A percentile compares a stretch with the other conserved stretches of the same genome.
Conservation (phyloP, 2,888 invertebrate species). For the Perizoma flavofasciatum region DNA sequence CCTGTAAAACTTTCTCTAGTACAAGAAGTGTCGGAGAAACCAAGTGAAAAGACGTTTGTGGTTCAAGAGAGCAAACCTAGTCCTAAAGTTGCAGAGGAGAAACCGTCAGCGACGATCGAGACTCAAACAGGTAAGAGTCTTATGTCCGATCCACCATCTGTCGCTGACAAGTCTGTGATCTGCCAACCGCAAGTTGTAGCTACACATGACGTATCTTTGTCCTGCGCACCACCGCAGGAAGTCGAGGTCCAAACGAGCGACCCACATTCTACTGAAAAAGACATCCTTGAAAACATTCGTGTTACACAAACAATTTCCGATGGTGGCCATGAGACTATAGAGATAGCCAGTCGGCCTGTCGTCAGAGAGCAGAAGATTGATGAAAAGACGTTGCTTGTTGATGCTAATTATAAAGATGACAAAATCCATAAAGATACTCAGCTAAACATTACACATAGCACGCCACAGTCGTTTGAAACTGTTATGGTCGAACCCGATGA, state of each 20-base stretch:
- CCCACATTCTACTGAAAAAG: constrained; percentile 74
- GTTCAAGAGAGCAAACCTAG: constrained; percentile 53
- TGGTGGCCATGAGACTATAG: constrained; percentile 88
- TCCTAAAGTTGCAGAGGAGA: constrained; percentile 45
- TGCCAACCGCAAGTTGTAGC: constrained; percentile 63
- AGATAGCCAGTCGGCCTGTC: constrained; percentile 87
- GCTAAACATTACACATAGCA: constrained; percentile 87
- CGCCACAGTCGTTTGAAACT: constrained; percentile 91
- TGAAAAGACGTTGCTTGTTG: constrained; percentile 87
- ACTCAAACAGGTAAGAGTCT: constrained; percentile 88
- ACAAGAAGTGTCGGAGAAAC: constrained; percentile 46
- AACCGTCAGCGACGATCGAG: constrained; percentile 73
- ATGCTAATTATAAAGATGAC: constrained; percentile 87
- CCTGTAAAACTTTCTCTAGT: constrained; percentile 37
- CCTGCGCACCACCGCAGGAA: constrained; percentile 81
- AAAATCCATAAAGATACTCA: constrained; percentile 85
- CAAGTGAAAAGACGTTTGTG: constrained; percentile 43
- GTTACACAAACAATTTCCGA: constrained; percentile 86
- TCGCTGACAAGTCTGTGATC: constrained; percentile 72
- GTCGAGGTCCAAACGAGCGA: constrained; percentile 86
- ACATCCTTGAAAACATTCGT: constrained; percentile 85
- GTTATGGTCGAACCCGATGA: constrained; percentile 92
- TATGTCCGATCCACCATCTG: constrained; percentile 68
- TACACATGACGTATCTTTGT: constrained; percentile 79
- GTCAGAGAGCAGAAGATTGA: constrained; percentile 72